Percentiles rank a stretch among this genome's conserved stretches.
phyloP scores from a whole-genome alignment of 2,113 vertebrate species.

The Sardina pilchardus region DNA sequence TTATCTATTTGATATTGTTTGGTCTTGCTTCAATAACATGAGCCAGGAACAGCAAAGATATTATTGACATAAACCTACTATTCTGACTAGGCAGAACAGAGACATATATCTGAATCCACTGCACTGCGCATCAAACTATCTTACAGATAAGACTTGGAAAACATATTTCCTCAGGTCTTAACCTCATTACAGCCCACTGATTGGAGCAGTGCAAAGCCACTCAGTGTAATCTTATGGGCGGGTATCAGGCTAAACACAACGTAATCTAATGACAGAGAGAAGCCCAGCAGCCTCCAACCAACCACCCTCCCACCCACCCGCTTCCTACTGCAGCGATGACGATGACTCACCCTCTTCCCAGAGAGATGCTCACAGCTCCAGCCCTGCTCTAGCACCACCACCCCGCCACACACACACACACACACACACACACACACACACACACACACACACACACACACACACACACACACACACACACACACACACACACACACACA shows the following conservation, averaged over 20 bases:
- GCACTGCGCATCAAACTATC: background rate
- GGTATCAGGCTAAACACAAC: background rate
- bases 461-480: background rate
- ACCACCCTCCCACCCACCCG: background rate
- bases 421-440: background rate
- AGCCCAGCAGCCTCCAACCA: background rate
- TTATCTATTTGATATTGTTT: background rate
- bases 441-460: background rate
- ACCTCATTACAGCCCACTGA: background rate
- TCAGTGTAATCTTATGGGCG: background rate
- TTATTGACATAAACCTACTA: background rate
- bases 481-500: background rate
- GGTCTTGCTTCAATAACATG: background rate
- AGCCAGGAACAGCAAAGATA: background rate
- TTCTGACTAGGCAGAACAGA: background rate
- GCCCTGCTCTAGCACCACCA: background rate
- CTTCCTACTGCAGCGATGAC: constrained; percentile 9
- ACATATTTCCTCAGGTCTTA: background rate
- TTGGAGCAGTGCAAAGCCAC: background rate
- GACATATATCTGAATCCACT: background rate
- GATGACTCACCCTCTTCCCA: background rate
- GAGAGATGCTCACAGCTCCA: background rate
- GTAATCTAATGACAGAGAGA: background rate
- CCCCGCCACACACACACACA: constrained; percentile 21
- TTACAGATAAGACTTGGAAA: background rate